Evolutionary conservation across 2,113 vertebrate genomes (phyloP), one percentile per base, ranked within the genome.

Genomic region (Capricornis sumatraensis): DNA sequence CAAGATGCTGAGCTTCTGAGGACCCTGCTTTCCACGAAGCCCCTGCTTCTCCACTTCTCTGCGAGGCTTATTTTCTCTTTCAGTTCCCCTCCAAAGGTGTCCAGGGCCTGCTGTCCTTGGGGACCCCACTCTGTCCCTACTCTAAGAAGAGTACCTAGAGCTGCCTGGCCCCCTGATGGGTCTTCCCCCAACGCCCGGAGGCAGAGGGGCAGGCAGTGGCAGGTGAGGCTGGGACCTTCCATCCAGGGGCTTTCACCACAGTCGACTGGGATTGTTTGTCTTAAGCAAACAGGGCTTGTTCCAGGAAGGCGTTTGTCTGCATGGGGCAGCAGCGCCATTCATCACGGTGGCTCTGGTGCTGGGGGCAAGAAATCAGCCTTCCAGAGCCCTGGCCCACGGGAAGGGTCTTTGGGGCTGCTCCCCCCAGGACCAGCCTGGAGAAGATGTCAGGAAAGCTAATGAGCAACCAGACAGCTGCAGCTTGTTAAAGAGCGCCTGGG

Each of bases 371-470:
- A 98, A 98, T 98, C 98, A 98, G 98, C 97, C 97, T 98, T 98
- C 98, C 95, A 98, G 98, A 98, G 94, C 94, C 96, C 33, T 8
- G 90, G 94, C 97, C 97, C 93, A 90, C 90, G 76, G 92, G 86
- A 98, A 98, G 96, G 95, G 98, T 97, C 96, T 97, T 94, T 95
- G 97, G 98, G 98, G 97, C 98, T 95, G 97, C 98, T 98, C 98
- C 97, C 97, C 97, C 98, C 93, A 98, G 98, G 96, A 96, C 98
- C 98, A 93, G 98, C 97, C 98, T 74, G 6, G 98, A 97, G 98
- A 98, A 99, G 99, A 98, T 99, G 98, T 98, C 98, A 98, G 97
- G 98, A 98, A 98, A 99, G 98, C 98, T 98, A 99, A 99, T 97
- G 98, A 99, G 98, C 98, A 79, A 98, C 93, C 76, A 92, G 99